Evolutionary conservation across 1,140 invertebrate species (phyloP).

Genomic region (Branchinecta lynchi): DNA sequence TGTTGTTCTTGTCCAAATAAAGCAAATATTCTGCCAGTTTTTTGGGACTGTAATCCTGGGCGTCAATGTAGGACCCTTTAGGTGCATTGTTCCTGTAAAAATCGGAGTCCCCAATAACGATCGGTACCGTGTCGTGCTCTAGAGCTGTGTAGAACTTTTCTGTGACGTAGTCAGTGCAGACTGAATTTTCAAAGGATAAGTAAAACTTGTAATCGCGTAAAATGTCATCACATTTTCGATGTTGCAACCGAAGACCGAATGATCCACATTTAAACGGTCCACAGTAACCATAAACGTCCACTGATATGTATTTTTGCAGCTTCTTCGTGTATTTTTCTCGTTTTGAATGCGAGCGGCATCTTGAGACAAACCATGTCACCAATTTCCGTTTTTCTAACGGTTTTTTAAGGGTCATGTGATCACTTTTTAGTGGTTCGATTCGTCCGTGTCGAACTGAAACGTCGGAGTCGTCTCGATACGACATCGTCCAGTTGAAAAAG

Average conservation of each 20-base stretch:
- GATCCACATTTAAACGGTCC: constrained; percentile 26
- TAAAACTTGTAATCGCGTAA: constrained; percentile 22
- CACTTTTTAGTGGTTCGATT: constrained; percentile 19
- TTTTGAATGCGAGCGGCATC: constrained; percentile 29
- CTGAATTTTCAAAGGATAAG: constrained; percentile 22
- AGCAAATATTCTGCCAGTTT: constrained; percentile 23
- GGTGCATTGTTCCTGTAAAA: constrained; percentile 26
- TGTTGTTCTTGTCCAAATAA: constrained; percentile 23
- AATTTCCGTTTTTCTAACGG: constrained; percentile 24
- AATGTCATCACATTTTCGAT: constrained; percentile 23
- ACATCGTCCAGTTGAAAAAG: constrained; percentile 36
- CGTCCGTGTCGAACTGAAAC: constrained; percentile 27
- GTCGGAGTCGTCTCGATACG: constrained; percentile 32
- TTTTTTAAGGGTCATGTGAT: not conserved
- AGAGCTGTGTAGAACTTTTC: constrained; percentile 27
- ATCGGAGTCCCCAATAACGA: constrained; percentile 24
- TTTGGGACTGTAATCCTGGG: constrained; percentile 18
- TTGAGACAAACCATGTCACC: constrained; percentile 34
- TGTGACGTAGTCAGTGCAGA: constrained; percentile 29
- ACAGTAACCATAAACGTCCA: constrained; percentile 31
- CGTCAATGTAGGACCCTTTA: constrained; percentile 31
- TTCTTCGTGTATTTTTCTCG: constrained; percentile 26
- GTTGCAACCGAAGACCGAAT: not conserved
- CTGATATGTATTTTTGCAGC: constrained; percentile 25
- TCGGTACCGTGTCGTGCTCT: constrained; percentile 24